These are phyloP conservation scores for Scaptomyza graminum DNA, from an alignment of 1,140 invertebrate species.

Conservation along the genomic window DNA sequence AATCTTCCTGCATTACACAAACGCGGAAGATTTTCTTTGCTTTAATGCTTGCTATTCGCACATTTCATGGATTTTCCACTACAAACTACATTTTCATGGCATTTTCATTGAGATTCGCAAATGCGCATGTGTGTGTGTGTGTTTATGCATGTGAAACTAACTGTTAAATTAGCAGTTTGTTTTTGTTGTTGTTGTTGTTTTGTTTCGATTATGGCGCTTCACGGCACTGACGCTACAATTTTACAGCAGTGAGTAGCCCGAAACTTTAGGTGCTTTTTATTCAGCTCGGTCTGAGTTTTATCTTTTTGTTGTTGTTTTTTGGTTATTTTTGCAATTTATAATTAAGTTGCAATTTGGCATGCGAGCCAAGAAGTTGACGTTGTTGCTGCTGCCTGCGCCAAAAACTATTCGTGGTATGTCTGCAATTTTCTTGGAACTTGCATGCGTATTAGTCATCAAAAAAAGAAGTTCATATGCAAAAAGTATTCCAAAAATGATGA, in stretches of 20 bases:
- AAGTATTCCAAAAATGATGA: constrained; percentile 40
- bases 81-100: constrained; percentile 71
- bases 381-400: constrained; percentile 36
- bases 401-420: constrained; percentile 69
- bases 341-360: constrained; percentile 81
- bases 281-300: constrained; percentile 29
- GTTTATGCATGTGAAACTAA: constrained; percentile 65
- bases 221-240: constrained; percentile 62
- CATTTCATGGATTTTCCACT: constrained; percentile 73
- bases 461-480: constrained; percentile 27
- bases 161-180: constrained; percentile 79
- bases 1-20: constrained; percentile 82
- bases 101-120: constrained; percentile 67
- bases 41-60: constrained; percentile 51
- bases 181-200: neutral
- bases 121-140: constrained; percentile 26
- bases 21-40: constrained; percentile 74
- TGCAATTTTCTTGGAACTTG: constrained; percentile 73
- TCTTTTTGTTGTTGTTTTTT: constrained; percentile 35
- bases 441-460: constrained; percentile 77
- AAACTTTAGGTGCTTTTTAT: constrained; percentile 39
- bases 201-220: constrained; percentile 36
- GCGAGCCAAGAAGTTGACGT: constrained; percentile 59
- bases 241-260: constrained; percentile 47
- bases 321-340: constrained; percentile 72